Conservation (phyloP, 2,888 invertebrate genomes). For the Cyrtodaria siliqua region DNA sequence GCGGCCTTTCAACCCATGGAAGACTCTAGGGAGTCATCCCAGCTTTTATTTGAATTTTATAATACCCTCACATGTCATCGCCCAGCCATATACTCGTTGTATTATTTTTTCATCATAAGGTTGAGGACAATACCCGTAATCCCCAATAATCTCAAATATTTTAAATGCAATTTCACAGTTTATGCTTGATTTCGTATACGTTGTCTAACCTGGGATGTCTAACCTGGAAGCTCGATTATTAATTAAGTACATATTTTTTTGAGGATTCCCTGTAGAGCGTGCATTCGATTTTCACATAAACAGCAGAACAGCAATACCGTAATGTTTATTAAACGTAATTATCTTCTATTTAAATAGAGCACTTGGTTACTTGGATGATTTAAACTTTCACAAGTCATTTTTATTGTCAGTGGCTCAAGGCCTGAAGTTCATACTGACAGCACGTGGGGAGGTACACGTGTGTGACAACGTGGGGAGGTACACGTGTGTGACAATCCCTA, state of each 20-base stretch:
- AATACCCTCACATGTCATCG: too few species aligned
- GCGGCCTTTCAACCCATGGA: neutral
- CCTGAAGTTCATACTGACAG: neutral
- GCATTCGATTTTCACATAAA: slow-evolving; percentile 2
- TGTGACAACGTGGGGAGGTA: neutral
- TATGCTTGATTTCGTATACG: too few species aligned
- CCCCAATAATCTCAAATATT: too few species aligned
- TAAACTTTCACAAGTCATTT: slow-evolving; percentile 8
- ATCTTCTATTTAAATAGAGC: slow-evolving; percentile 22
- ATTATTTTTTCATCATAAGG: too few species aligned
- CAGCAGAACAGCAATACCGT: slow-evolving; percentile 20
- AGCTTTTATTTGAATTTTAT: too few species aligned
- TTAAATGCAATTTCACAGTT: too few species aligned
- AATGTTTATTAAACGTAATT: slow-evolving; percentile 35
- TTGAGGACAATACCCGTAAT: too few species aligned
- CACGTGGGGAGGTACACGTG: too few species aligned
- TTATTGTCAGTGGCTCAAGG: slow-evolving; percentile 28
- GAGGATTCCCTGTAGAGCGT: slow-evolving; percentile 35
- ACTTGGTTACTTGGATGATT: slow-evolving; percentile 25
- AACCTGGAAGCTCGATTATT: slow-evolving; percentile 1
- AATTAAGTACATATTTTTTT: slow-evolving; percentile 15
- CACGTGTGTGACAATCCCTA: slow-evolving; percentile 5
- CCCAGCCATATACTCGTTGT: too few species aligned
- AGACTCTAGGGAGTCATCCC: too few species aligned
- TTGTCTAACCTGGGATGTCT: too few species aligned